Percentiles rank a stretch among this genome's conserved stretches.
phyloP scores from a whole-genome alignment of 2,888 invertebrate species.

The Apodemia mormo region DNA sequence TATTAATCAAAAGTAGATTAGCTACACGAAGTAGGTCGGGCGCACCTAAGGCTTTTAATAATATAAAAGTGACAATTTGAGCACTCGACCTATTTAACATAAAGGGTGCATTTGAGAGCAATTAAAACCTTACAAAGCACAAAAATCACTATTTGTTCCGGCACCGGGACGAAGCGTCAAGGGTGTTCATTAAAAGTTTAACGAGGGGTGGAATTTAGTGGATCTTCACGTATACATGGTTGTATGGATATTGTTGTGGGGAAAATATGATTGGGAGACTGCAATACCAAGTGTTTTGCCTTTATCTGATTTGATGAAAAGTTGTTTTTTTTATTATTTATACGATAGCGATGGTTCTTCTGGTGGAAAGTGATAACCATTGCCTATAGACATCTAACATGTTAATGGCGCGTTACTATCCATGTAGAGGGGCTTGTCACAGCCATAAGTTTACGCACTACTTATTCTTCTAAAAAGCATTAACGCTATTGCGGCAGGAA shows the following conservation, averaged over 20 bases:
- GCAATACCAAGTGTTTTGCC: too few species aligned
- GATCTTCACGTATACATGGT: not conserved
- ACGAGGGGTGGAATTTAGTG: constrained; percentile 9
- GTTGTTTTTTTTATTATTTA: too few species aligned
- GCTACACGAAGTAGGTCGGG: constrained; percentile 16
- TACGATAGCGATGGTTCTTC: too few species aligned
- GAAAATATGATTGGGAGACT: too few species aligned
- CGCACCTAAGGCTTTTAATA: constrained; percentile 18
- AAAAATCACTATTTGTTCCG: constrained; percentile 19
- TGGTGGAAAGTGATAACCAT: too few species aligned
- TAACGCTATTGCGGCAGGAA: too few species aligned
- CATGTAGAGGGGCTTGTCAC: too few species aligned
- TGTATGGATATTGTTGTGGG: not conserved
- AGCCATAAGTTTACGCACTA: too few species aligned
- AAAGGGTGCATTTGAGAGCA: constrained; percentile 14
- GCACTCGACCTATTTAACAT: constrained; percentile 16
- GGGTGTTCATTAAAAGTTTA: constrained; percentile 14
- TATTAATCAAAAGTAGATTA: constrained; percentile 18
- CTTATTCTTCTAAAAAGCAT: too few species aligned
- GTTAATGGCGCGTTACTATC: too few species aligned
- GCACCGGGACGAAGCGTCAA: not conserved
- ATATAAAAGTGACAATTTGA: constrained; percentile 15
- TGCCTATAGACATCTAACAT: too few species aligned
- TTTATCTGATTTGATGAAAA: too few species aligned
- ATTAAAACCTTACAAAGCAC: constrained; percentile 18